Evolutionary conservation across 2,113 vertebrate species (phyloP), one percentile per base, ranked within the genome.

Genomic region (Nycticorax nycticorax): DNA sequence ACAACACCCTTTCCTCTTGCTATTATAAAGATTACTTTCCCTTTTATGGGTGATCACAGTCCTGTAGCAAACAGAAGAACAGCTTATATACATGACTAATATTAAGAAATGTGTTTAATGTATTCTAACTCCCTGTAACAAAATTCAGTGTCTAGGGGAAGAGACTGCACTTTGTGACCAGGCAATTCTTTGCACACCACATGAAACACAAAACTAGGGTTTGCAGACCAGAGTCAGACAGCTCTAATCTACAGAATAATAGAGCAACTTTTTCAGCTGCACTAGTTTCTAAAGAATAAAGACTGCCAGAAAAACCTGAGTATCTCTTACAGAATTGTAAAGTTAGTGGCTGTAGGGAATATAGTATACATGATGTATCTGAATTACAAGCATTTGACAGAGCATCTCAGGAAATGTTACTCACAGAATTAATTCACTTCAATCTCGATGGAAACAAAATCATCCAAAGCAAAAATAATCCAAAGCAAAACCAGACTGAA

Each of bases 401-500:
- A 89, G 43, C 73, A 69, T 30, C 86, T 89, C 80, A 69, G 77
- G 80, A 95, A 96, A 76, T 55, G 78, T 72, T 96, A 85, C 47
- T 92, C 83, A 81, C 22, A 64, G 87, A 87, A 91, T 88, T 92
- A 76, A 97, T 87, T 92, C 45, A 55, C 28, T 91, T 95, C 73
- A 53, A 45, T 60, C 81, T 73, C 0, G 0, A 55, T 2, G 8
- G 69, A 84, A 79, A 91, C 28, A 85, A 86, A 95, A 72, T 30
- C n/a, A 89, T 68, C 27, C 48, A 81, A 50, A 91, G 84, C 13
- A 55, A 85, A 86, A 95, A 72, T 30, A 32, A 89, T 68, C 27
- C 48, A 81, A 50, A 91, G 84, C 13, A 56, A 92, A 73, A 92
- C 1, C 35, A 86, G 76, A 26, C 55, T 62, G 71, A 76, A 37